A percentile compares a stretch with the other conserved stretches of the same genome.
Conservation (phyloP, 35 echinoderm and acorn worm genomes). For the Ophioderma brevispina region DNA sequence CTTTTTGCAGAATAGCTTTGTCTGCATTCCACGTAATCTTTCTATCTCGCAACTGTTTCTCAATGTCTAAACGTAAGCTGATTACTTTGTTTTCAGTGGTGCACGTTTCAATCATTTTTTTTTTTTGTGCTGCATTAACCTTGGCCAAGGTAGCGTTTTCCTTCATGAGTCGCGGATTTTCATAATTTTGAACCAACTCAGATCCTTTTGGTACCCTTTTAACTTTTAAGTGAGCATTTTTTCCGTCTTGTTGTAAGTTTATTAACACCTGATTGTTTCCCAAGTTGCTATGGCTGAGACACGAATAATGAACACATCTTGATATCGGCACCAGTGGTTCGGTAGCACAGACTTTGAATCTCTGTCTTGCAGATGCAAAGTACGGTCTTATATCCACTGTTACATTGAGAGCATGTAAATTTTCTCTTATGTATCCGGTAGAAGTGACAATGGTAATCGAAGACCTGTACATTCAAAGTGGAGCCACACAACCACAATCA, state of each 20-base stretch:
- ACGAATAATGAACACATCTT: no score
- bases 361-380: not conserved
- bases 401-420: not conserved
- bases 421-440: not conserved
- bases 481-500: not conserved
- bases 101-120: not conserved
- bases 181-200: not conserved
- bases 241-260: not conserved
- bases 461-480: not conserved
- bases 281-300: not conserved
- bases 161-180: not conserved
- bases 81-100: not conserved
- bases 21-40: not conserved
- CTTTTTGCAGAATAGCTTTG: not conserved
- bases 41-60: not conserved
- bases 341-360: not conserved
- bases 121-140: not conserved
- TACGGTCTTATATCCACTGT: not conserved
- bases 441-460: not conserved
- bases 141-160: not conserved
- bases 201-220: not conserved
- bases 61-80: not conserved
- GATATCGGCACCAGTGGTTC: not conserved
- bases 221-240: not conserved
- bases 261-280: not conserved